Conservation (phyloP, 2,888 invertebrate genomes). For the Theodoxus fluviatilis region DNA sequence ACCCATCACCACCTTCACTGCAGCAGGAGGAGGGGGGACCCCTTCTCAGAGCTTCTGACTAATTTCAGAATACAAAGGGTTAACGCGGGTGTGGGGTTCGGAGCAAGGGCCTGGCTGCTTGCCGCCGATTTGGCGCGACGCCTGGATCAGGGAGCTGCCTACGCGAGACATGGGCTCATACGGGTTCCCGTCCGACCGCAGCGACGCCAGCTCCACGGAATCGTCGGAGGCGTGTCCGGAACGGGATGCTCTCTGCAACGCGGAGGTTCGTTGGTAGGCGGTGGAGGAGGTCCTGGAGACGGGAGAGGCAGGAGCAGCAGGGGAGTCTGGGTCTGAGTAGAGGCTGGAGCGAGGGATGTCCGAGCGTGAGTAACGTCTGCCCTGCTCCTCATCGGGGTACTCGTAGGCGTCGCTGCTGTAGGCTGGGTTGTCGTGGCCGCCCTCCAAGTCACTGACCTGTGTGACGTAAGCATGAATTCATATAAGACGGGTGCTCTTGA, state of each 20-base stretch:
- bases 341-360: not conserved
- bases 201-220: not conserved
- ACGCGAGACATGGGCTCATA: slow-evolving; percentile 27
- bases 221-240: slow-evolving; percentile 8
- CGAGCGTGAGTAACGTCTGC: not conserved
- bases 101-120: not conserved
- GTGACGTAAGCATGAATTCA: too few species aligned
- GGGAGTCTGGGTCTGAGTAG: slow-evolving; percentile 9
- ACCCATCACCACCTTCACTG: too few species aligned
- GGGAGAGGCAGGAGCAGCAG: too few species aligned
- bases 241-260: not conserved
- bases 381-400: not conserved
- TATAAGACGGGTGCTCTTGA: too few species aligned
- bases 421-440: slow-evolving; percentile 27
- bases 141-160: slow-evolving; percentile 9
- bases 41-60: not conserved
- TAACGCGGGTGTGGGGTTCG: slow-evolving; percentile 23
- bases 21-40: not conserved
- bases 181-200: slow-evolving; percentile 9
- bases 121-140: not conserved
- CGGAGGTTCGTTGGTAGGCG: too few species aligned
- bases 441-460: too few species aligned
- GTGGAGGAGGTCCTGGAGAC: too few species aligned
- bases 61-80: slow-evolving; percentile 25
- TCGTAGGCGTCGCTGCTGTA: slow-evolving; percentile 23